These are phyloP conservation scores for Thunnus maccoyii DNA, from an alignment of 2,113 vertebrate species.

Conservation along the genomic window DNA sequence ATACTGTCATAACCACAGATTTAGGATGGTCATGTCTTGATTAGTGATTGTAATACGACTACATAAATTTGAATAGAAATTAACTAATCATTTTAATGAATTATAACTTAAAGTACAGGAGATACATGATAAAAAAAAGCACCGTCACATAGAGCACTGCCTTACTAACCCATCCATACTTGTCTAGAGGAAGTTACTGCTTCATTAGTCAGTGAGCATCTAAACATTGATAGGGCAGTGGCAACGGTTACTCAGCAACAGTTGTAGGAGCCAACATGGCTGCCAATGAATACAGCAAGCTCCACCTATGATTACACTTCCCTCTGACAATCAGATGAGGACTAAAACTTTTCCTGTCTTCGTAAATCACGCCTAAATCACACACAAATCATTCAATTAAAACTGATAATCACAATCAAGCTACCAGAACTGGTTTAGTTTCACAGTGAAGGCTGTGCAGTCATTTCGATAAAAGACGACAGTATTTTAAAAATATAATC, in stretches of 20 bases:
- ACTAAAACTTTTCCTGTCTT: neutral
- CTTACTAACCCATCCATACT: neutral
- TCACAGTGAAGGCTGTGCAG: constrained; percentile 27
- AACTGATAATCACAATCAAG: constrained; percentile 2
- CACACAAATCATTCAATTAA: constrained; percentile 3
- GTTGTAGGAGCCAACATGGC: neutral
- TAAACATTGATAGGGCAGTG: neutral
- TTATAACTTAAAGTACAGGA: neutral
- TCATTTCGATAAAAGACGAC: neutral
- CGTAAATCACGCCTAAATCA: constrained; percentile 6
- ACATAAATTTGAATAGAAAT: neutral
- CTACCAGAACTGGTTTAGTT: constrained; percentile 23
- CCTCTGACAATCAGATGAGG: neutral
- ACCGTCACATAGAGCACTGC: neutral
- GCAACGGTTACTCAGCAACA: neutral
- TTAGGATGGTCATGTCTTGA: neutral
- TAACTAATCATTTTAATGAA: neutral
- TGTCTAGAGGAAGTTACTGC: neutral
- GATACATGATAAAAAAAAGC: neutral
- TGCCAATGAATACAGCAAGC: neutral
- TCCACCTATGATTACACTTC: neutral
- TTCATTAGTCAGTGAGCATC: neutral
- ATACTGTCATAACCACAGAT: neutral
- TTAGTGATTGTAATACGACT: neutral
- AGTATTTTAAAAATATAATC: neutral